phyloP scores from a whole-genome alignment of 2,888 invertebrate genomes.

The Heteromyza rotundicornis region DNA sequence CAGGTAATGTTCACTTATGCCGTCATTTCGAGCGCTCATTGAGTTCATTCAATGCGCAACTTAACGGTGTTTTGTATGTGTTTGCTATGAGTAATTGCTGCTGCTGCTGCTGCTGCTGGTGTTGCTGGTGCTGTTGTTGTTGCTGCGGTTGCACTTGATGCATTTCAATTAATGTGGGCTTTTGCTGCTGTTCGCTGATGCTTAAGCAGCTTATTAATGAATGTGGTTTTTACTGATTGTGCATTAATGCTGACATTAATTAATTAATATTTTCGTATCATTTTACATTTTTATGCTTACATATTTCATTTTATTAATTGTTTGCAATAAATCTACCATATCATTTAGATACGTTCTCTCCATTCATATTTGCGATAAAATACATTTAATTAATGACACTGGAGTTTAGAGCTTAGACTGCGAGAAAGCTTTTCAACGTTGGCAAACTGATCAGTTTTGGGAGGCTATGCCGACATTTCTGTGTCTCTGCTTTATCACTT shows the following conservation, averaged over 20 bases:
- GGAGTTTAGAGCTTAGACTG: too few species aligned
- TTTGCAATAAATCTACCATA: too few species aligned
- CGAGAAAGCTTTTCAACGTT: too few species aligned
- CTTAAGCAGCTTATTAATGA: conserved; percentile 6
- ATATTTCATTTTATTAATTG: too few species aligned
- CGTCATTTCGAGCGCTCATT: not conserved
- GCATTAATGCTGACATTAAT: not conserved
- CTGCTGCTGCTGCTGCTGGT: not conserved
- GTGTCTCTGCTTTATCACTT: too few species aligned
- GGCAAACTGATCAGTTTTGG: too few species aligned
- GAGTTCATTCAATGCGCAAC: conserved; percentile 10
- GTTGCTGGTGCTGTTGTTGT: conserved; percentile 1
- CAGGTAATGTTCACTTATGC: conserved; percentile 22
- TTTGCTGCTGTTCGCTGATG: conserved; percentile 8
- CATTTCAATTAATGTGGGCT: not conserved
- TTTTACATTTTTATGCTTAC: too few species aligned
- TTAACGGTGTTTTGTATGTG: conserved; percentile 5
- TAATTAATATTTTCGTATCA: conserved; percentile 33
- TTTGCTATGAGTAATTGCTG: not conserved
- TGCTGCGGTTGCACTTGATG: not conserved
- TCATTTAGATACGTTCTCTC: too few species aligned
- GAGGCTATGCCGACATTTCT: too few species aligned
- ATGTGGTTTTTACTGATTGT: conserved; percentile 4
- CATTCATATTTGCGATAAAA: too few species aligned
- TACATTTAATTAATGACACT: too few species aligned